A percentile compares a stretch with the other conserved stretches of the same genome.
Evolutionary conservation across 2,797 vertebrate genomes (phyloP).

Genomic region (Crax fasciolata): DNA sequence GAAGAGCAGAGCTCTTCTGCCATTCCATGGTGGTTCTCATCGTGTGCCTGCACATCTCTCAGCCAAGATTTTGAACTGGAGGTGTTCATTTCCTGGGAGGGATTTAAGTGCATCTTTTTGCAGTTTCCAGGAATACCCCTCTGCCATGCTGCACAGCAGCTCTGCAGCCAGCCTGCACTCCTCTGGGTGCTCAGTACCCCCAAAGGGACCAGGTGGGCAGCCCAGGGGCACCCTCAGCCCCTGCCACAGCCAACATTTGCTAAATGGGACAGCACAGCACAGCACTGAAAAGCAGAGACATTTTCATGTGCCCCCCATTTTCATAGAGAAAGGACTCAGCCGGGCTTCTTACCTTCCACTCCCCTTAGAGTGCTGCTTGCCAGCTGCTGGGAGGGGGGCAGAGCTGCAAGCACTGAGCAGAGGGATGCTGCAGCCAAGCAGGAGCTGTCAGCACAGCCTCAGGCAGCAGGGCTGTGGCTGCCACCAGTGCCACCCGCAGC

Average conservation of each 20-base stretch:
- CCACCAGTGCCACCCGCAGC: not conserved
- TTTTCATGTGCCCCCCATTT: not conserved
- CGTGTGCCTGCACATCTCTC: not conserved
- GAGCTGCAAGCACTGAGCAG: rapidly evolving
- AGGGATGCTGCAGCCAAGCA: not conserved
- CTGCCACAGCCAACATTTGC: not conserved
- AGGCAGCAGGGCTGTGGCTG: no score
- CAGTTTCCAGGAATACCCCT: not conserved
- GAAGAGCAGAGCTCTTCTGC: not conserved
- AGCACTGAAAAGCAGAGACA: not conserved
- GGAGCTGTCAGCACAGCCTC: not conserved
- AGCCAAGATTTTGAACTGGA: not conserved
- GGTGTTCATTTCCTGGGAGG: not conserved
- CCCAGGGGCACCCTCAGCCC: not conserved
- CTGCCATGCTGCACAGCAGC: rapidly evolving
- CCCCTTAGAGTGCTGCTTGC: no score
- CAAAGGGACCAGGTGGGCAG: not conserved
- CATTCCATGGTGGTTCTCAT: not conserved
- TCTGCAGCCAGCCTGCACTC: not conserved
- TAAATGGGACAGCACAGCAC: rapidly evolving
- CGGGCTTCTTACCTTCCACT: not conserved
- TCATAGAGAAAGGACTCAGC: not conserved
- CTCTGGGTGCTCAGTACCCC: not conserved
- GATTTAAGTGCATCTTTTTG: not conserved
- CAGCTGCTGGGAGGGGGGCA: no score